Base-by-base conservation (phyloP, 2,797 vertebrate genomes). In the Lepus oiostolus region DNA sequence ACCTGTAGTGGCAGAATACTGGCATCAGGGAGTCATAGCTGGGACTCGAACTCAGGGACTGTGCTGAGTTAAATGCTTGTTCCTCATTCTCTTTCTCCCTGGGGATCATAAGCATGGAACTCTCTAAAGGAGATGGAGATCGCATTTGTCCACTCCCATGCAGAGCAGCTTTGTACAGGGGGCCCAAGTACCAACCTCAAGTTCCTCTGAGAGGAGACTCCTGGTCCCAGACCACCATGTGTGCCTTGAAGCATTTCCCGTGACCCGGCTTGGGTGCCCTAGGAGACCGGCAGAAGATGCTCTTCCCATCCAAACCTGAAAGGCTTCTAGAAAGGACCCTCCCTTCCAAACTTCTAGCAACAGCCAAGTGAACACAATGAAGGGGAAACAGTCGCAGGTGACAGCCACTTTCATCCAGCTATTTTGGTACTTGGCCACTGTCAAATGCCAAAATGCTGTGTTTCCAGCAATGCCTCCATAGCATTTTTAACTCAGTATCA, bases 401-500 rank as follows among this genome's bases (percentile, higher is more conserved):
- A 42, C 14, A 21, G 74, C 62, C 35, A 32, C 32, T 47, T 68
- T 76, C 14, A 35, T 13, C 9, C 2, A 0, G 14, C 19, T 92
- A 1, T 60, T n/a, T 21, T 30, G 58, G 14, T 30, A 58, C 32
- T 58, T 90, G 75, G 82, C 67, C 82, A 91, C 30, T 4, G 13
- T 62, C 72, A n/a, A 19, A 88, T 10, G 77, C 67, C 4, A 0
- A 10, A 92, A 96, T 30, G 60, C 32, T 79, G 0, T 12, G 38
- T n/a, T 93, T 93, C 71, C 85, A 90, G 8, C 4, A 32, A 6
- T 76, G 21, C 54, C 9, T 80, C 72, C 4, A 0, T 77, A 89
- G 30, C 0, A 5, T 52, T 95, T 93, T 92, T 83, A 85, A 94
- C 80, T 93, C 0, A 0, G 76, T 95, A 96, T 96, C 89, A 97